Evolutionary conservation across 2,113 vertebrate species (phyloP).

Genomic region (Herpetotheres cachinnans): DNA sequence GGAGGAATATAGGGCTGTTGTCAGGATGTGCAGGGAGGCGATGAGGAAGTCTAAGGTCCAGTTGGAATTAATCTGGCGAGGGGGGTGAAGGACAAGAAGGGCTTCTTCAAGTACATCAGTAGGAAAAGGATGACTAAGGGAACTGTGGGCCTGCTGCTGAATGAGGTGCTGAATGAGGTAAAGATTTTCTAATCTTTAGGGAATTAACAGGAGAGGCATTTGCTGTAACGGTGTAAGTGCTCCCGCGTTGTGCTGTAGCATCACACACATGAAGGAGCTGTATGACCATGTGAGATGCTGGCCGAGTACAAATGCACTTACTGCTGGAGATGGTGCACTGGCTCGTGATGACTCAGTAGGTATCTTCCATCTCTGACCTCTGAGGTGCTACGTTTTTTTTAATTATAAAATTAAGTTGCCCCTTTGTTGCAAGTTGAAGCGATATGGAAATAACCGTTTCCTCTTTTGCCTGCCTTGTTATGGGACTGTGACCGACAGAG

Average conservation of each 20-base stretch:
- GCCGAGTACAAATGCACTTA: accelerated
- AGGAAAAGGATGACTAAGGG: too few relatives aligned
- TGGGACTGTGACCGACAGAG: neutral
- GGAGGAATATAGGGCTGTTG: too few relatives aligned
- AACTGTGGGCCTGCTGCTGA: too few relatives aligned
- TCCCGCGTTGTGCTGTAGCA: neutral
- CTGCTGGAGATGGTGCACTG: too few relatives aligned
- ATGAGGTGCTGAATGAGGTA: too few relatives aligned
- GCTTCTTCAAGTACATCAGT: too few relatives aligned
- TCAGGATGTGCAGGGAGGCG: too few relatives aligned
- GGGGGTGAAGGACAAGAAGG: too few relatives aligned
- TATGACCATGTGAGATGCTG: neutral
- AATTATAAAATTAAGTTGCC: neutral
- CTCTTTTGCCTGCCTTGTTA: neutral
- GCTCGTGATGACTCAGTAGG: neutral
- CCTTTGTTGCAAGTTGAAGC: accelerated
- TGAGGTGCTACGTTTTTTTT: neutral
- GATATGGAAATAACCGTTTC: neutral
- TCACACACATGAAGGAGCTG: neutral
- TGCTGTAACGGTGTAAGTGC: too few relatives aligned
- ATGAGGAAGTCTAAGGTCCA: too few relatives aligned
- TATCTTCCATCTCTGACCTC: neutral
- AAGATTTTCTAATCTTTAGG: too few relatives aligned
- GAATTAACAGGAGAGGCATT: neutral
- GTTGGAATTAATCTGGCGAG: too few relatives aligned